phyloP scores from a whole-genome alignment of 2,888 invertebrate species.

The Microctonus aethiopoides region DNA sequence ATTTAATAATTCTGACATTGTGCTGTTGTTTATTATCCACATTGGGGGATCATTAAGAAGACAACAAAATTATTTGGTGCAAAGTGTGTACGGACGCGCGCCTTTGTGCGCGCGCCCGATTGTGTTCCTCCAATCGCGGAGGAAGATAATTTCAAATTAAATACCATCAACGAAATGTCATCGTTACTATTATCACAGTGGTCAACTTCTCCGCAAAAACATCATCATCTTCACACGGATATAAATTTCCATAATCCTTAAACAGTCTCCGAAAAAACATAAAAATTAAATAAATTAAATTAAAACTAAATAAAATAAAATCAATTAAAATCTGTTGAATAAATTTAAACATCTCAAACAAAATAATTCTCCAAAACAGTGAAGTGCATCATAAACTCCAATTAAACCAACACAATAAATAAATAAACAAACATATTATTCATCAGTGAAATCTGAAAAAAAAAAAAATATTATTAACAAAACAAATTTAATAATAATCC shows the following conservation, averaged over 20 bases:
- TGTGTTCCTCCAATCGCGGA: neutral
- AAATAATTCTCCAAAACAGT: neutral
- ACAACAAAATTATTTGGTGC: conserved; percentile 14
- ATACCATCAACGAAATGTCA: neutral
- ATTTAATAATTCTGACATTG: neutral
- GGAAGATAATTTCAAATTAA: conserved; percentile 1
- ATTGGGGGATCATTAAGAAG: neutral
- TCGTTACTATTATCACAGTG: neutral
- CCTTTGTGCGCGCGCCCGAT: conserved; percentile 24
- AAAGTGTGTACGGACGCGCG: conserved; percentile 23
- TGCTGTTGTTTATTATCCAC: neutral
- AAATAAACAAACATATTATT: neutral
- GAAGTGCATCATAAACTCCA: neutral
- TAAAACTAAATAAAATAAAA: too few species aligned
- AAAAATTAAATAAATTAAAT: too few species aligned
- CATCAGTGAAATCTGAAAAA: neutral
- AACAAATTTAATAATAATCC: neutral
- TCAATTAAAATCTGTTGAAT: neutral
- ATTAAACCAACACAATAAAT: neutral
- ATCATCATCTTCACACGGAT: neutral
- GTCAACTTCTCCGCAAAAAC: neutral
- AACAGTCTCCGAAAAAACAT: neutral
- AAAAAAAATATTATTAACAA: neutral
- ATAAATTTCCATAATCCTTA: neutral
- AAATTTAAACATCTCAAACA: too few species aligned